Evolutionary conservation across 2,888 invertebrate species (phyloP), one percentile per base, ranked within the genome.

Genomic region (Eremobia ochroleuca): DNA sequence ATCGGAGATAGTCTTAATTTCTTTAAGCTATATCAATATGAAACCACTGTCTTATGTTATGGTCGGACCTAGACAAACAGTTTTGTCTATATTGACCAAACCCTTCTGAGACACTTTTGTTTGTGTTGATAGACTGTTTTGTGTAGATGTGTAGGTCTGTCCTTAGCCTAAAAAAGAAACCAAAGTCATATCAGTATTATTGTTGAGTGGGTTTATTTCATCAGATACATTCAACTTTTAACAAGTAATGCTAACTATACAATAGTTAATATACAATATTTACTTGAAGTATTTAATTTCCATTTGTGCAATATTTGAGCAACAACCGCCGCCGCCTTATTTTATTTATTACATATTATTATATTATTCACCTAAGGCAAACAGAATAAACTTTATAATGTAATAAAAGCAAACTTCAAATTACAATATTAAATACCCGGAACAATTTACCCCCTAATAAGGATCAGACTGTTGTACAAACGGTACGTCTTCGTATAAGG

Each of bases 401-500:
- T 37, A 9, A 18, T 15, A 9, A 28, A 15, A 52, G 52, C 1
- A 25, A 21, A 34, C 34, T 15, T 80, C 28, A 52, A 82, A 65
- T 61, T 59, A 28, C 28, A 4, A 13, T 28, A 61, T 49, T 18
- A 49, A 28, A 18, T 58, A 34, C 13, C 40, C 18, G 11, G n/a
- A 74, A 64, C 40, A 40, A 31, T 11, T 58, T 25, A 11, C 59
- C 2, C 15, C 13, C n/a, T 18, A 2, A 37, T 61, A 77, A 49
- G 34, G 46, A 34, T 55, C 67, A 43, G 46, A 52, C 83, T 59
- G 21, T 83, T 52, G 69, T 46, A 69, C 58, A 83, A 83, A 83
- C 11, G 34, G 15, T 37, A 43, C n/a, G 8, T 13, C 4, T 49
- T 55, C 43, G 40, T 43, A 34, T 58, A 68, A 31, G 58, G 83